A percentile compares a stretch with the other conserved stretches of the same genome.
Conservation (phyloP, 2,888 invertebrate species). For the Leptinotarsa tumamoca region DNA sequence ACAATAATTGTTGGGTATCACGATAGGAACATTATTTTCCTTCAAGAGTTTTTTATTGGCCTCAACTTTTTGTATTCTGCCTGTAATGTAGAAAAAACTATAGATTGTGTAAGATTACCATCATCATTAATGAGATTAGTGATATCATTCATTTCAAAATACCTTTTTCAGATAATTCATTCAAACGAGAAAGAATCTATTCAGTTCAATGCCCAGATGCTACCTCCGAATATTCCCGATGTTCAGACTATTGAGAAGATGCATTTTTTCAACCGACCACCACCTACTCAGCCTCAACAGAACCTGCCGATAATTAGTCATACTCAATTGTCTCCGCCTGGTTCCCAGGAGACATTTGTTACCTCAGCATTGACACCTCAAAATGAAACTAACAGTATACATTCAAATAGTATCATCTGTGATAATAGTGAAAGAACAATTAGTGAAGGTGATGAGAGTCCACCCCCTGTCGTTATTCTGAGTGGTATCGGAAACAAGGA, state of each 20-base stretch:
- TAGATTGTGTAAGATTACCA: too few relatives aligned
- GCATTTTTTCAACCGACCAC: slow-evolving; percentile 65
- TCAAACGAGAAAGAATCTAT: slow-evolving; percentile 54
- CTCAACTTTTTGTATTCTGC: too few relatives aligned
- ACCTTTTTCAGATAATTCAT: slow-evolving; percentile 52
- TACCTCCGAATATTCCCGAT: slow-evolving; percentile 65
- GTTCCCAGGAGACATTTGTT: not conserved
- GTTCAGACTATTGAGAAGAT: slow-evolving; percentile 69
- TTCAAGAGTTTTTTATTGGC: too few relatives aligned
- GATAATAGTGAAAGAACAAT: slow-evolving; percentile 51
- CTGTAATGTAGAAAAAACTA: too few relatives aligned
- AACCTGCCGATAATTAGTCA: slow-evolving; percentile 1
- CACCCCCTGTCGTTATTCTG: slow-evolving; percentile 81
- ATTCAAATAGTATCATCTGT: slow-evolving; percentile 49
- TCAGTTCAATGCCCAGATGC: slow-evolving; percentile 55
- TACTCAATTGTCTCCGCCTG: slow-evolving; percentile 3
- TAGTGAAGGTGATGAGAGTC: slow-evolving; percentile 35
- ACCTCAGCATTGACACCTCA: slow-evolving; percentile 20
- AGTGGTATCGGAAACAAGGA: slow-evolving; percentile 71
- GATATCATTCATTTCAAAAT: too few relatives aligned
- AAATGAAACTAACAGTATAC: slow-evolving; percentile 32
- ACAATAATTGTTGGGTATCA: too few relatives aligned
- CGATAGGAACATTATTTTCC: too few relatives aligned
- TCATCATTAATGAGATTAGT: too few relatives aligned
- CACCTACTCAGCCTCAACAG: slow-evolving; percentile 28